Base-by-base conservation (phyloP, 1,140 invertebrate species). In the Aradophagus sp. region DNA sequence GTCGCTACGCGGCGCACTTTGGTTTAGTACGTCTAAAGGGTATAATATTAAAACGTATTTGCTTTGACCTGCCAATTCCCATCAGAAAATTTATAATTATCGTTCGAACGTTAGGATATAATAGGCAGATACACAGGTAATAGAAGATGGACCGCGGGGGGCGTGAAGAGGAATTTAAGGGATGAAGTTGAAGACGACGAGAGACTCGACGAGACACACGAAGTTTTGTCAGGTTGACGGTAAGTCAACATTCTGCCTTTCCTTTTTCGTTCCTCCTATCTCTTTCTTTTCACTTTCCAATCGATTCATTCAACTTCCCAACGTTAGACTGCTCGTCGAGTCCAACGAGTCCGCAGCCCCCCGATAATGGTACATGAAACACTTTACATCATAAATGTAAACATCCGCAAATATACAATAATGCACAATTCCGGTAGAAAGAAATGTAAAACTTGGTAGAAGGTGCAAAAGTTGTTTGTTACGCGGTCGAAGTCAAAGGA, bases 371-470 rank as follows among this genome's bases (percentile, higher is more conserved):
- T 58, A 67, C 26, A 19, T 32, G 53, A 63, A n/a, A n/a, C n/a
- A n/a, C n/a, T n/a, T 71, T 58, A 65, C 55, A 53, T 47, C 8
- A 16, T 56, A 42, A 56, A 50, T 65, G 53, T 67, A 52, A 58
- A 35, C 52, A 61, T 71, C 11, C 26, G 56, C 55, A n/a, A 62
- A 70, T 70, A 26, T 58, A 66, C 53, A 73, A 63, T 34, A 61
- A 72, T 62, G 50, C n/a, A n/a, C 27, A 61, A 61, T 71, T 72
- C 66, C 62, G 62, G 62, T 73, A 73, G 62, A 73, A 66, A 73
- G 62, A 63, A 73, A 73, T 73, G 69, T 67, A 63, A 67, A 73
- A 73, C n/a, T 34, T 65, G 53, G 52, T 63, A 63, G 63, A 58
- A 58, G 61, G 68, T 71, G 68, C 68, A 71, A 71, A 71, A 58